Base-by-base conservation (phyloP, 2,113 vertebrate species). In the Penelope pileata region DNA sequence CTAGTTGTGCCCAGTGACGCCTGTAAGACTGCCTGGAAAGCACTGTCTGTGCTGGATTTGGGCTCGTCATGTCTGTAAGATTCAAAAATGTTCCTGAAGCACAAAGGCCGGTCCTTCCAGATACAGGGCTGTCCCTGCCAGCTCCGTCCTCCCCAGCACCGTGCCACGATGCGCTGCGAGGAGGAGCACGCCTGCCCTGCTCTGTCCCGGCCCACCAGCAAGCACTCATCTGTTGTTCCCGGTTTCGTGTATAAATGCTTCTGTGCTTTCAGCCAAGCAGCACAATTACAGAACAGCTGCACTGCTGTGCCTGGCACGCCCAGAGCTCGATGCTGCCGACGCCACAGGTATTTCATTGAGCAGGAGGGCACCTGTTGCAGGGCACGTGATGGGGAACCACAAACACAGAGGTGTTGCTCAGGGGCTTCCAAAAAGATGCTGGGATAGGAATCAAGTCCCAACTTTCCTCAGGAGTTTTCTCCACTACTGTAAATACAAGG, bases 81-180 rank as follows among this genome's bases (percentile, higher is more conserved):
- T 30, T 81, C 43, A 50, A 27, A 83, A 32, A 43, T 2, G 6
- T 53, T 68, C 48, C 63, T 62, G 40, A 72, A 3, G 1, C 22
- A 51, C 22, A 73, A 62, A 73, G 16, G 23, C 63, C 22, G 30
- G 27, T 9, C 58, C 2, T 17, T 86, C 38, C 7, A 17, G 42
- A 54, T 14, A 45, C n/a, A 63, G 60, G 51, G 12, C 17, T 60
- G 18, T 18, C 34, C 76, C 32, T 85, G 22, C 16, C 27, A 53
- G 4, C 56, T 72, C 26, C 6, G 22, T 47, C 43, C 40, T 36
- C 23, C 30, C 14, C 59, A 38, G 38, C 51, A 29, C 6, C 5
- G 7, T 2, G 9, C 36, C 30, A 7, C 1, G 2, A n/a, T 22
- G 30, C 13, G 1, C n/a, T n/a, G 64, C 0, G 6, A 60, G 54